Evolutionary conservation across 2,113 vertebrate genomes (phyloP), one percentile per base, ranked within the genome.

Genomic region (Gallinago paraguaiae): DNA sequence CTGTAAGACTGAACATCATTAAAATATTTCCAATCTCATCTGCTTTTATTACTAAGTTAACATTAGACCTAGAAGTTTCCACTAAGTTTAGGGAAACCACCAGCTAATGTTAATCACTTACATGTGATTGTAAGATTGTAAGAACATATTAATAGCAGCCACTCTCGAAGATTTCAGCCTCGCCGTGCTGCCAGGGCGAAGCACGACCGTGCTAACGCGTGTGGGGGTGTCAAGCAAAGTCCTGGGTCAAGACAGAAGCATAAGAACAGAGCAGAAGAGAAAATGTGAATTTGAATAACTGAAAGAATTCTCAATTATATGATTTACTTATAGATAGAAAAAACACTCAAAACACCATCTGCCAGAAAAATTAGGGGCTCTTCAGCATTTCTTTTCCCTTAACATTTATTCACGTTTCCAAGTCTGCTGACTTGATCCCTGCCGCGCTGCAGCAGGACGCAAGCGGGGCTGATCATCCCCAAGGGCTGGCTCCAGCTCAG

Each of bases 191-290:
- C 41, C 51, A 56, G 63, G 24, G 50, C 41, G 48, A 41, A 83
- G 53, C 2, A 1, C 3, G 0, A 53, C 37, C n/a, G 67, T 27
- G 16, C 39, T 31, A 39, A 86, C 43, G 35, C 2, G 0, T 4
- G 18, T 2, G 3, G 37, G 74, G 35, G 19, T 70, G 64, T 22
- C 17, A 7, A 68, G 20, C 39, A 8, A 19, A 57, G 51, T 30
- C 20, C 54, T 35, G 31, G 59, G 15, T 64, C 79, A 77, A 45
- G 28, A 68, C 10, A 70, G 67, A 85, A 59, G 56, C n/a, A 22
- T 9, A 51, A 81, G 54, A 45, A 53, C 19, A 54, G 17, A 76
- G 25, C 20, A 71, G 93, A 51, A 2, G 1, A 78, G 39, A 87
- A 93, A 76, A 67, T 15, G 65, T 31, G 7, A 63, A 77, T 82